A percentile compares a stretch with the other conserved stretches of the same genome.
These are phyloP conservation scores for Agapetus fuscipes DNA, from an alignment of 2,888 invertebrate species.

Conservation along the genomic window DNA sequence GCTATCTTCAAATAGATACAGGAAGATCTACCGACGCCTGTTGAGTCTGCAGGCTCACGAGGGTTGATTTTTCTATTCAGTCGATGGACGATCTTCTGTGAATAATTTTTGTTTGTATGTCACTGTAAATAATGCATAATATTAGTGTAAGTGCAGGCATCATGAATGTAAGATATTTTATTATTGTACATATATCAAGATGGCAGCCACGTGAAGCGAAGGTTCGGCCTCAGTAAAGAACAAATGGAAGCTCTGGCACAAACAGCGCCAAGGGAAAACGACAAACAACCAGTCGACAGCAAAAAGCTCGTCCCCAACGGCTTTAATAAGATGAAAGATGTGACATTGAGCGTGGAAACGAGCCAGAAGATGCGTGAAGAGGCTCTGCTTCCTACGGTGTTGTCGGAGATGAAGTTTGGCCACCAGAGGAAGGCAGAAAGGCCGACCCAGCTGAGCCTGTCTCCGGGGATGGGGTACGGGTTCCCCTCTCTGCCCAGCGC, in stretches of 20 bases:
- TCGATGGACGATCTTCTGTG: too few species aligned
- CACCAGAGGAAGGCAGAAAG: conserved; percentile 27
- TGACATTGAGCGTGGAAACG: neutral
- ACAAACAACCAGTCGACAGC: neutral
- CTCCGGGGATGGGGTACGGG: conserved; percentile 25
- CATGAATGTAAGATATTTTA: conserved; percentile 12
- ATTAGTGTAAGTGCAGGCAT: too few species aligned
- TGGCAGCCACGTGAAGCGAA: conserved; percentile 50
- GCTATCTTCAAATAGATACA: too few species aligned
- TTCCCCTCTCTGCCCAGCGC: conserved; percentile 30
- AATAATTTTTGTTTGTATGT: too few species aligned
- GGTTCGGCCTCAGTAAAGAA: conserved; percentile 48
- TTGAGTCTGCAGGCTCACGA: too few species aligned
- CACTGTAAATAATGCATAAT: too few species aligned
- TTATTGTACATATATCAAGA: conserved; percentile 30
- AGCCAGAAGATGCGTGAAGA: conserved; percentile 5
- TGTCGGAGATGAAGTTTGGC: conserved; percentile 13
- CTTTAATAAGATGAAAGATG: conserved; percentile 11
- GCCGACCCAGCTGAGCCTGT: conserved; percentile 42
- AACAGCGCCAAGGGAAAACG: conserved; percentile 2
- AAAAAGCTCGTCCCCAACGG: conserved; percentile 21
- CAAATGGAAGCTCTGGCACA: conserved; percentile 44
- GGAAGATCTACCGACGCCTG: too few species aligned
- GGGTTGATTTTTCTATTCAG: too few species aligned
- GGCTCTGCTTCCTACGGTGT: conserved; percentile 1